Base-by-base conservation (phyloP, 2,888 invertebrate genomes). In the Ennomos erosarius region DNA sequence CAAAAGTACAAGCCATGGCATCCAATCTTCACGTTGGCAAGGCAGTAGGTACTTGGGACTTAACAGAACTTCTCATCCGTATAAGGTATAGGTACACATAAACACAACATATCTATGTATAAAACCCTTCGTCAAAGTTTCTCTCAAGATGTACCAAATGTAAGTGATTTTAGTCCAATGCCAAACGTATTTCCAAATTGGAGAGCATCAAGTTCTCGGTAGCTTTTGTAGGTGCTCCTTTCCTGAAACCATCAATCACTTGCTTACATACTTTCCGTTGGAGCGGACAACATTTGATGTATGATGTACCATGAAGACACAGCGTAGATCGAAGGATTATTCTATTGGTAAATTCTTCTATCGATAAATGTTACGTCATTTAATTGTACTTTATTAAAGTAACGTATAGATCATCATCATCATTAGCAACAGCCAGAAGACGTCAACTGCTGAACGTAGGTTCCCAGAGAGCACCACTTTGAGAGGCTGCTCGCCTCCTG, bases 181-280 rank as follows among this genome's bases (percentile, higher is more conserved):
- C 65, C 56, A 64, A 73, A 71, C 66, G 76, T 67, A 75, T 78
- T 74, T 73, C 73, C 64, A 77, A 79, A 80, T 77, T 72, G 72
- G 71, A 76, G 68, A 68, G 70, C 68, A 72, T 75, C 71, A 68
- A 65, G 71, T 73, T 67, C 65, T 65, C 62, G 51, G 60, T 66
- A 55, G 55, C 68, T 65, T 68, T 62, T 66, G 44, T 62, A 60
- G 48, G 52, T 62, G 65, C 65, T 54, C 48, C 59, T 65, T 53
- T 70, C 67, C 67, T 9, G 42, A 70, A 60, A 62, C 69, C 72
- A 79, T 82, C 79, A 76, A 82, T 81, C 82, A 79, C 73, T 62
- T 58, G 12, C 58, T 56, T 43, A 45, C 64, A 69, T 64, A 62
- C 64, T 68, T 67, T 55, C 67, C 56, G 62, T 55, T 62, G 36